Conservation (phyloP, 1,140 invertebrate genomes). For the Holotrichia oblita region DNA sequence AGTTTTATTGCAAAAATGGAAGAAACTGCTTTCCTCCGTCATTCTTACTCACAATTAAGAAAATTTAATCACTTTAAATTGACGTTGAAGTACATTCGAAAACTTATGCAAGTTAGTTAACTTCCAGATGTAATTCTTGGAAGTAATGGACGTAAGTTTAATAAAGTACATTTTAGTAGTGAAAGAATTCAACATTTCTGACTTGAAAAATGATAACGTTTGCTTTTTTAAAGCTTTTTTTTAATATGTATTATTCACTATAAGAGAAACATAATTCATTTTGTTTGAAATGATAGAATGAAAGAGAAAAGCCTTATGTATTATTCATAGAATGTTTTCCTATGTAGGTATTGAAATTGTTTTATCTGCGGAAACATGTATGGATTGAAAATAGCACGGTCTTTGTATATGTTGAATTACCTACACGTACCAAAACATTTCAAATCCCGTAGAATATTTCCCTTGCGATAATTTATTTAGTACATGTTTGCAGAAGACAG, state of each 20-base stretch:
- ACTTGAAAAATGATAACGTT: not conserved
- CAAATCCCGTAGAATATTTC: constrained; percentile 16
- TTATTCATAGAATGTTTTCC: not conserved
- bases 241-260: not conserved
- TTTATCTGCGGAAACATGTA: constrained; percentile 11
- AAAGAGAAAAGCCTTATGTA: not conserved
- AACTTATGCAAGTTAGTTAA: not conserved
- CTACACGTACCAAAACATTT: not conserved
- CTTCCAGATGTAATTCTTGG: not conserved
- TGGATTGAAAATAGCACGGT: not conserved
- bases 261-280: not conserved
- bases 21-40: not conserved
- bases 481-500: constrained; percentile 22
- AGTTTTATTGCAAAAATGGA: not conserved
- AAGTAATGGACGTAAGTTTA: not conserved
- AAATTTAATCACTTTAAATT: not conserved
- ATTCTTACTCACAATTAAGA: not conserved
- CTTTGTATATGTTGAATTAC: not conserved
- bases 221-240: not conserved
- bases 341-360: not conserved
- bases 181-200: not conserved
- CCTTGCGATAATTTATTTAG: not conserved
- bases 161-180: not conserved
- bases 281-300: not conserved
- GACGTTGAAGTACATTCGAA: not conserved